Evolutionary conservation across 2,113 vertebrate genomes (phyloP).

Genomic region (Neolamprologus tretocephalus): DNA sequence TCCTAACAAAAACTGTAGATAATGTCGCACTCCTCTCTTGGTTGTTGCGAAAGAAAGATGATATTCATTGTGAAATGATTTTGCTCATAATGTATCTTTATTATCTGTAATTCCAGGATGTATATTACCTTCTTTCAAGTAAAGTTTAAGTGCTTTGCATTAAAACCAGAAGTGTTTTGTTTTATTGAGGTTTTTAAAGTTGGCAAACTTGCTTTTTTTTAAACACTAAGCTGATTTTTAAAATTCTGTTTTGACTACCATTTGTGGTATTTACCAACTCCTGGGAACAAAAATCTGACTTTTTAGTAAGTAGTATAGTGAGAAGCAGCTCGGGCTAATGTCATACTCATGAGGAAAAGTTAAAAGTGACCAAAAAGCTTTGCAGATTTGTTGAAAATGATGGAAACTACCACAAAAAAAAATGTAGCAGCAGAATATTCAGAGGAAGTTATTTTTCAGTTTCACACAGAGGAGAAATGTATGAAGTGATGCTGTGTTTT

Average conservation of each 20-base stretch:
- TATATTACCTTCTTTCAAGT: conserved; percentile 80
- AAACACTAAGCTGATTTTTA: neutral
- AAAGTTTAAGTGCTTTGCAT: conserved; percentile 80
- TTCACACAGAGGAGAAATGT: neutral
- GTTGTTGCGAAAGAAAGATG: conserved; percentile 63
- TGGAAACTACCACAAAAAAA: neutral
- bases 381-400: neutral
- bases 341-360: neutral
- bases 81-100: conserved; percentile 78
- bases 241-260: neutral
- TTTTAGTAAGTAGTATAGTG: neutral
- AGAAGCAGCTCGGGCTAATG: neutral
- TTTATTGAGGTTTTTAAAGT: neutral
- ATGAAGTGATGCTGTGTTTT: neutral
- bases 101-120: conserved; percentile 78
- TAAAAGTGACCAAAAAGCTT: neutral
- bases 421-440: neutral
- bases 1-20: conserved; percentile 71
- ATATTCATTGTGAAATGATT: conserved; percentile 75
- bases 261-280: neutral
- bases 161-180: conserved; percentile 47
- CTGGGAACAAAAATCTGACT: neutral
- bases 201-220: neutral
- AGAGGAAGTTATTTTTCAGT: neutral
- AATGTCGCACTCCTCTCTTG: conserved; percentile 60